Evolutionary conservation across 2,888 invertebrate species (phyloP).

Genomic region (Dinocampus coccinellae): DNA sequence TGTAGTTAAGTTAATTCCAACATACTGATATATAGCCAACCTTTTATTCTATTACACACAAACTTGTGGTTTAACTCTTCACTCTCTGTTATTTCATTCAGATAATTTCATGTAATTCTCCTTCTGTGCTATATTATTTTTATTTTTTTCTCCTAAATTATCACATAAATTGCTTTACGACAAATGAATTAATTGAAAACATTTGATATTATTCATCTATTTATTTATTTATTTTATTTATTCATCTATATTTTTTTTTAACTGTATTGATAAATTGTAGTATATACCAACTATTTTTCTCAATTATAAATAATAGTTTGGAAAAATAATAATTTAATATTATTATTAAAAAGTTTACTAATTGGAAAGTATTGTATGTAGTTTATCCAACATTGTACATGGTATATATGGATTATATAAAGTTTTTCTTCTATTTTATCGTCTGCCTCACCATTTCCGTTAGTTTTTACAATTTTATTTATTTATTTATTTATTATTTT

Average conservation of each 20-base stretch:
- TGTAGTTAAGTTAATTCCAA: constrained; percentile 1
- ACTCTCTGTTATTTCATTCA: not conserved
- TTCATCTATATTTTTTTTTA: not conserved
- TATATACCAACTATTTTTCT: not conserved
- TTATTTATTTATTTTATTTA: not conserved
- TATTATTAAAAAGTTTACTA: constrained; percentile 10
- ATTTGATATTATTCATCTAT: too few species aligned
- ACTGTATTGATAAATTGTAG: not conserved
- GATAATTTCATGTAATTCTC: not conserved
- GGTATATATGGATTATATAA: not conserved
- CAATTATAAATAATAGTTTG: not conserved
- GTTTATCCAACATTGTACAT: not conserved
- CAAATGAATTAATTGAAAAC: too few species aligned
- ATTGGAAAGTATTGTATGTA: constrained; percentile 2
- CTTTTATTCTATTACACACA: not conserved
- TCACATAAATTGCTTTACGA: not conserved
- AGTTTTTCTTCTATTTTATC: not conserved
- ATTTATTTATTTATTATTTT: too few species aligned
- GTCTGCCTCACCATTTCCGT: not conserved
- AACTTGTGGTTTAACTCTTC: not conserved
- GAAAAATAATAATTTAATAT: constrained; percentile 8
- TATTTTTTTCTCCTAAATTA: not conserved
- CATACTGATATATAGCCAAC: not conserved
- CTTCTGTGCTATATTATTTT: too few species aligned
- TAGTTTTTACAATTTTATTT: not conserved